phyloP scores from a whole-genome alignment of 1,140 invertebrate species.

The Saccostrea glomerata region DNA sequence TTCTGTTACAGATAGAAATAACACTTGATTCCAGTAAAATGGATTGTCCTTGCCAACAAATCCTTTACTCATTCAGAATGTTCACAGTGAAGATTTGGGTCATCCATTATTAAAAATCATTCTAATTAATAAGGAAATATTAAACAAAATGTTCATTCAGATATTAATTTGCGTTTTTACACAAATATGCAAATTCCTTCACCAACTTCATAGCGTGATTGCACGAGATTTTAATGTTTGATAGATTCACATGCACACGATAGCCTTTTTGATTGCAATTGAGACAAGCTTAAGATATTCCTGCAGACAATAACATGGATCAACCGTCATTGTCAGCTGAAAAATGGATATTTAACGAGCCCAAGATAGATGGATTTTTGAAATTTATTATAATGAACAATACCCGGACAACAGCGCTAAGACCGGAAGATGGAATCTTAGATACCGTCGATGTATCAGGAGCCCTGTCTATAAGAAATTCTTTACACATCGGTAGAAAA shows the following conservation, averaged over 20 bases:
- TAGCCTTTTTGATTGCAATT: constrained; percentile 17
- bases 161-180: not conserved
- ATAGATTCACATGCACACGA: constrained; percentile 19
- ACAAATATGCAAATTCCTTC: not conserved
- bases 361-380: constrained; percentile 24
- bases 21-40: not conserved
- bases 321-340: not conserved
- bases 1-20: not conserved
- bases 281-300: not conserved
- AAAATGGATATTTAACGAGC: constrained; percentile 27
- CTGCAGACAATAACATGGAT: constrained; percentile 4
- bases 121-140: constrained; percentile 12
- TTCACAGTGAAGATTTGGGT: not conserved
- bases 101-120: constrained; percentile 16
- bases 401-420: not conserved
- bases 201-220: not conserved
- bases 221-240: constrained; percentile 23
- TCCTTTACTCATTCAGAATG: not conserved
- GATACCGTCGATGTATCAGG: not conserved
- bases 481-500: not conserved
- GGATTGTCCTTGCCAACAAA: not conserved
- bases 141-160: not conserved
- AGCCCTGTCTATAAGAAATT: not conserved
- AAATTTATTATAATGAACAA: constrained; percentile 3
- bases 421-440: not conserved